phyloP scores from a whole-genome alignment of 2,888 invertebrate species.

The Graphium colonna region DNA sequence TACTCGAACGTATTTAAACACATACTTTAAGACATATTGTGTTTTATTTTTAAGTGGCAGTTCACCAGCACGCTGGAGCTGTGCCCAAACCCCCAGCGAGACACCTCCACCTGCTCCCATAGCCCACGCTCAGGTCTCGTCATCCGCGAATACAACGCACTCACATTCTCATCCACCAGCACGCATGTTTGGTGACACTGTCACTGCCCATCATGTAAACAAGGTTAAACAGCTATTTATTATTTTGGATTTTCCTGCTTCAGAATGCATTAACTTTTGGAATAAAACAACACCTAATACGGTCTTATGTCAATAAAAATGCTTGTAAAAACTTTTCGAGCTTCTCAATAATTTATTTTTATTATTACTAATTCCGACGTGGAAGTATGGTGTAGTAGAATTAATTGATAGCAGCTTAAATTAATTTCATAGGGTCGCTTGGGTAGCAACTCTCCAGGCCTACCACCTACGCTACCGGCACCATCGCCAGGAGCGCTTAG shows the following conservation, averaged over 20 bases:
- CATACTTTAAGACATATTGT: neutral
- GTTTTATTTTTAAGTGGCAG: slow-evolving; percentile 36
- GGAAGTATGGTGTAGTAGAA: neutral
- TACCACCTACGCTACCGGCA: slow-evolving; percentile 86
- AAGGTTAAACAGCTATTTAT: slow-evolving; percentile 48
- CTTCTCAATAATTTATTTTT: neutral
- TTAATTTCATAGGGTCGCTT: slow-evolving; percentile 56
- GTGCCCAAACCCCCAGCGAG: slow-evolving; percentile 64
- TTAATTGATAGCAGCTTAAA: neutral
- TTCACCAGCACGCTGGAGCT: slow-evolving; percentile 73
- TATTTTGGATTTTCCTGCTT: neutral
- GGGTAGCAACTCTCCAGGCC: slow-evolving; percentile 78
- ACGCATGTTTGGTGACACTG: slow-evolving; percentile 87
- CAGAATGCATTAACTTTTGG: too few relatives aligned
- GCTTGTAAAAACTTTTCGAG: neutral
- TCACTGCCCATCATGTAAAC: slow-evolving; percentile 69
- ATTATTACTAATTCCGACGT: neutral
- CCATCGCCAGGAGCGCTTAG: slow-evolving; percentile 83
- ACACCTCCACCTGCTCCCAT: slow-evolving; percentile 69
- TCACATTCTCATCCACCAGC: slow-evolving; percentile 78
- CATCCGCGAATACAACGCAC: slow-evolving; percentile 56
- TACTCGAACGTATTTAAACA: too few relatives aligned
- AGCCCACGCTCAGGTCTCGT: slow-evolving; percentile 60
- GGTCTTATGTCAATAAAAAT: too few relatives aligned
- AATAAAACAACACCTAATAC: too few relatives aligned